Evolutionary conservation across 2,888 invertebrate species (phyloP).

Genomic region (Mesopsocus fuscifrons): DNA sequence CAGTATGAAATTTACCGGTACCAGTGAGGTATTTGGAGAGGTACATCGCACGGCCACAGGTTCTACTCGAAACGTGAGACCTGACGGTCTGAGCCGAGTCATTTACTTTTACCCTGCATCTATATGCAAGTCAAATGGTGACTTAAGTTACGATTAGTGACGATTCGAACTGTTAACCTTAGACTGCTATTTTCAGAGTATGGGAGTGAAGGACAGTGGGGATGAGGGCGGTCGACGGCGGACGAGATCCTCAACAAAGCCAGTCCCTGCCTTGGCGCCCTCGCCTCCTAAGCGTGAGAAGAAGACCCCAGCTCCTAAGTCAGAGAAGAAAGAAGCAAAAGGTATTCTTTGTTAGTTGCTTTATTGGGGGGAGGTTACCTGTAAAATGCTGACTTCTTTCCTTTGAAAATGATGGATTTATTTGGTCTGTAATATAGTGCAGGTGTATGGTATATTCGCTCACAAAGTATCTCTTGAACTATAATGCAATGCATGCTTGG

Average conservation of each 20-base stretch:
- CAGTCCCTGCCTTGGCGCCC: constrained; percentile 2
- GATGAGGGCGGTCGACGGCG: constrained; percentile 6
- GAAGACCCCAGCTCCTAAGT: not conserved
- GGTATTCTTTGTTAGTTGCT: not conserved
- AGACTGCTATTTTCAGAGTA: constrained; percentile 9
- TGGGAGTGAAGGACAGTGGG: constrained; percentile 3
- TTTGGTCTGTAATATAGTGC: too few relatives aligned
- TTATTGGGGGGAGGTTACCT: not conserved
- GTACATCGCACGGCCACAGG: too few relatives aligned
- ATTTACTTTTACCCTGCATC: too few relatives aligned
- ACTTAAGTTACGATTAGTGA: not conserved
- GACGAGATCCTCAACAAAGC: constrained; percentile 2
- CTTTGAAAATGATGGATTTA: not conserved
- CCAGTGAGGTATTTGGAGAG: too few relatives aligned
- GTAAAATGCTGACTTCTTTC: not conserved
- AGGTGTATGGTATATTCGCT: too few relatives aligned
- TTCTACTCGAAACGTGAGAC: too few relatives aligned
- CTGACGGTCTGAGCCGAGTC: too few relatives aligned
- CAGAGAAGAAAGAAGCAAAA: constrained; percentile 1
- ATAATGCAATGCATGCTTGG: not conserved
- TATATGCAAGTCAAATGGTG: not conserved
- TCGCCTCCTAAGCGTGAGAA: constrained; percentile 3
- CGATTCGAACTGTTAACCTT: too few relatives aligned
- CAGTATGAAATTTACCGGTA: too few relatives aligned
- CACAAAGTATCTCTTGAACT: too few relatives aligned